Evolutionary conservation across 2,113 vertebrate genomes (phyloP).

Genomic region (Brevimyrus niger): DNA sequence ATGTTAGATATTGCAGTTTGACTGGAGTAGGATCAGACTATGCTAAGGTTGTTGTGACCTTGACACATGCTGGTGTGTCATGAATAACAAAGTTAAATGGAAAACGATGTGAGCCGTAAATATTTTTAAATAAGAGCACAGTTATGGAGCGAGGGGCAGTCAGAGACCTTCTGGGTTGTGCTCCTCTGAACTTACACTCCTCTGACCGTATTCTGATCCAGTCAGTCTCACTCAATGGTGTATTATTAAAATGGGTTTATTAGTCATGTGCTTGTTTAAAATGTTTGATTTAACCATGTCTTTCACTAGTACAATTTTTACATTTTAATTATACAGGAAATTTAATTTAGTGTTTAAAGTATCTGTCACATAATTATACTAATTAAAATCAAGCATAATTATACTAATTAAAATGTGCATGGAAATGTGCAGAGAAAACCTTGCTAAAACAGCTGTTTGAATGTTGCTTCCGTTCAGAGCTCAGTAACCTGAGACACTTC

Average conservation of each 20-base stretch:
- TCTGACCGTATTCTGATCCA: neutral
- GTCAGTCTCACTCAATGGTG: neutral
- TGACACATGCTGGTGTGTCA: neutral
- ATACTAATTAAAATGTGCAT: neutral
- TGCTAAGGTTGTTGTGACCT: neutral
- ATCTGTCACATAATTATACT: neutral
- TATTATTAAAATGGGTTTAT: neutral
- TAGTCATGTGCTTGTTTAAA: neutral
- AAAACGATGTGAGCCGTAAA: neutral
- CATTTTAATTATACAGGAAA: neutral
- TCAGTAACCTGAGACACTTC: neutral
- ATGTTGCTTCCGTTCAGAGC: neutral
- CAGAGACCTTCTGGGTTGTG: neutral
- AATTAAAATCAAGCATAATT: neutral
- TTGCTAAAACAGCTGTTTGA: neutral
- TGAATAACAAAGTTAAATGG: neutral
- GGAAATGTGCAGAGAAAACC: neutral
- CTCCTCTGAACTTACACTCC: neutral
- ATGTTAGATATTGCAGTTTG: neutral
- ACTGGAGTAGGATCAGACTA: neutral
- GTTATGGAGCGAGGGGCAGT: neutral
- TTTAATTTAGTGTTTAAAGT: constrained; percentile 7
- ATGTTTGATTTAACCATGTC: neutral
- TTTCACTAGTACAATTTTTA: neutral
- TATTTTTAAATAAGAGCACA: neutral